phyloP scores from a whole-genome alignment of 2,888 invertebrate species.

The Carpatolechia fugitivella region DNA sequence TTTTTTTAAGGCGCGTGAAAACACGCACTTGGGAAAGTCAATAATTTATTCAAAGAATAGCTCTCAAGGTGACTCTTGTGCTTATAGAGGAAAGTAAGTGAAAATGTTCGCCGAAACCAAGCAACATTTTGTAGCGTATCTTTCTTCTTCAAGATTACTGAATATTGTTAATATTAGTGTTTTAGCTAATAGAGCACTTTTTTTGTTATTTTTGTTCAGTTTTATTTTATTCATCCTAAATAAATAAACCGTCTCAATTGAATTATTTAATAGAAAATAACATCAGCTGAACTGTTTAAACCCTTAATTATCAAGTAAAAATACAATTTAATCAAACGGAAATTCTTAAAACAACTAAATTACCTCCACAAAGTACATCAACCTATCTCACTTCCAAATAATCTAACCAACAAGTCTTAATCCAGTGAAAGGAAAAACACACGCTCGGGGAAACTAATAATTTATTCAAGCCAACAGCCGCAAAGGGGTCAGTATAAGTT shows the following conservation, averaged over 20 bases:
- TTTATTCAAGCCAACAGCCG: not conserved
- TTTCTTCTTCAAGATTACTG: not conserved
- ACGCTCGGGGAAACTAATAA: not conserved
- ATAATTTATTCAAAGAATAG: slow-evolving; percentile 14
- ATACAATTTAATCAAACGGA: not conserved
- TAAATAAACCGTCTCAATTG: too few species aligned
- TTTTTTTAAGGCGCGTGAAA: slow-evolving; percentile 25
- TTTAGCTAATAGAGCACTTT: too few species aligned
- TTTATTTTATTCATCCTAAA: too few species aligned
- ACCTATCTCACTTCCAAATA: not conserved
- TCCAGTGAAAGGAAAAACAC: not conserved
- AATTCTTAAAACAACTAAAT: too few species aligned
- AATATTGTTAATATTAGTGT: too few species aligned
- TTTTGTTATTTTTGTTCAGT: too few species aligned
- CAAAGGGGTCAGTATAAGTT: not conserved
- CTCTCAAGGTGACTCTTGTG: slow-evolving; percentile 1
- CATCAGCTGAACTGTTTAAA: too few species aligned
- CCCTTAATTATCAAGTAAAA: too few species aligned
- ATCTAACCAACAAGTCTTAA: not conserved
- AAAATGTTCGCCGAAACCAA: not conserved
- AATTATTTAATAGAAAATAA: too few species aligned
- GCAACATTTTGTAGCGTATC: not conserved
- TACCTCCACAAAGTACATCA: not conserved
- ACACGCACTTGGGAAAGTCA: slow-evolving; percentile 23
- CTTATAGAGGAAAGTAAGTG: not conserved